Base-by-base conservation (phyloP, 2,113 vertebrate genomes). In the Aphyosemion australe region DNA sequence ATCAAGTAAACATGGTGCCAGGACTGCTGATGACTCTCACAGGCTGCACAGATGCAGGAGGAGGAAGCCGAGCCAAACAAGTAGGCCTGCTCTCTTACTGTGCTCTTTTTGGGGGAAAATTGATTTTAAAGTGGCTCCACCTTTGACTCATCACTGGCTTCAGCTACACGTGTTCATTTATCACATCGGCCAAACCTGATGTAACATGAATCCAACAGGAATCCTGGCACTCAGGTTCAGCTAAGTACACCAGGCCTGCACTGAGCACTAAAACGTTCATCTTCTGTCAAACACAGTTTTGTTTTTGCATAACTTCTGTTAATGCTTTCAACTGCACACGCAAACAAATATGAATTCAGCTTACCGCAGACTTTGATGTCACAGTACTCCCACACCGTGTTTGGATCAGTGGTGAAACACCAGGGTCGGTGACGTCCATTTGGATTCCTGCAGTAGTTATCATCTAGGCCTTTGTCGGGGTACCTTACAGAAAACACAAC, bases 361-460 rank as follows among this genome's bases (percentile, higher is more conserved):
- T 95, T 91, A 99, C 97, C 95, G 16, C 97, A 99, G 72, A 83
- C 93, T 94, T 94, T 96, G 95, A 99, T 96, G 94, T 91, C 80
- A 90, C 97, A 99, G 91, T 96, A 99, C 84, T 99, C 97, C 97
- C 97, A 99, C 21, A 88, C 91, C 75, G 93, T 95, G 89, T 94
- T 91, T 83, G 95, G 95, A 91, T 99, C 96, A 72, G 94, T 95
- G 84, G 97, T 98, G 83, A 94, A 98, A 90, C 97, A 99, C 97
- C 97, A 99, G 0, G 97, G 97, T 88, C 94, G 94, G 71, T 90
- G 93, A 77, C 95, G 96, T 86, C 94, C 95, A 80, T 99, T 93
- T n/a, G 97, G 97, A 84, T 99, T 99, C 86, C 97, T 94, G 87
- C 97, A 99, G 85, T 96, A 97, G 96, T 99, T 99, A 92, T 99